Percentiles rank a stretch among this genome's conserved stretches.
Evolutionary conservation across 2,113 vertebrate species (phyloP).

Genomic region (Craseonycteris thonglongyai): DNA sequence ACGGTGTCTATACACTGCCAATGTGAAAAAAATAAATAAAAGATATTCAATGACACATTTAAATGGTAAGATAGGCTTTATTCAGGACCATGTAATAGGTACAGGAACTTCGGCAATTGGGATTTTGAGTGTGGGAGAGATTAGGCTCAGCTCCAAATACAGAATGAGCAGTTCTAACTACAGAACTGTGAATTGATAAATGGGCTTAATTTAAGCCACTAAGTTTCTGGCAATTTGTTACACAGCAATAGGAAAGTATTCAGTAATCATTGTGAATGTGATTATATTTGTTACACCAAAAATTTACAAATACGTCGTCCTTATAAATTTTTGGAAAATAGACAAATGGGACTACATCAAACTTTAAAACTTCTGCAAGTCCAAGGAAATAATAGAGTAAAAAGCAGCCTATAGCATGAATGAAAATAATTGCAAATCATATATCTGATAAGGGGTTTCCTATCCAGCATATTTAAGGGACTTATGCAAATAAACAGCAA

Average conservation of each 20-base stretch:
- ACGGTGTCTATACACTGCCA: background rate
- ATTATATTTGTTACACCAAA: background rate
- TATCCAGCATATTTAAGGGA: background rate
- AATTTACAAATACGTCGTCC: background rate
- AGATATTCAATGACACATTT: background rate
- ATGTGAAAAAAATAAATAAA: background rate
- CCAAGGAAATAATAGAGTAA: background rate
- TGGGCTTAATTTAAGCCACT: background rate
- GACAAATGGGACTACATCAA: background rate
- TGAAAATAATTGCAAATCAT: background rate
- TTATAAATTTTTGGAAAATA: background rate
- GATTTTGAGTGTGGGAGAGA: background rate
- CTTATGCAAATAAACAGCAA: background rate
- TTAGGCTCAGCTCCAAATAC: background rate
- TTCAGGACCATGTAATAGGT: background rate
- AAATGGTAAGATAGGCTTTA: background rate
- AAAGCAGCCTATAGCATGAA: background rate
- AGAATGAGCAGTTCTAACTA: background rate
- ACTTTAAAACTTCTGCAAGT: background rate
- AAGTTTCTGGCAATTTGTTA: background rate
- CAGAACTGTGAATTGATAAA: background rate
- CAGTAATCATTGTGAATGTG: background rate
- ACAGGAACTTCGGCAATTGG: background rate
- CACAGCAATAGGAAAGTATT: background rate
- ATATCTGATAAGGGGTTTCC: background rate